These are phyloP conservation scores for Phengaris arion DNA, from an alignment of 2,888 invertebrate species.

Conservation along the genomic window DNA sequence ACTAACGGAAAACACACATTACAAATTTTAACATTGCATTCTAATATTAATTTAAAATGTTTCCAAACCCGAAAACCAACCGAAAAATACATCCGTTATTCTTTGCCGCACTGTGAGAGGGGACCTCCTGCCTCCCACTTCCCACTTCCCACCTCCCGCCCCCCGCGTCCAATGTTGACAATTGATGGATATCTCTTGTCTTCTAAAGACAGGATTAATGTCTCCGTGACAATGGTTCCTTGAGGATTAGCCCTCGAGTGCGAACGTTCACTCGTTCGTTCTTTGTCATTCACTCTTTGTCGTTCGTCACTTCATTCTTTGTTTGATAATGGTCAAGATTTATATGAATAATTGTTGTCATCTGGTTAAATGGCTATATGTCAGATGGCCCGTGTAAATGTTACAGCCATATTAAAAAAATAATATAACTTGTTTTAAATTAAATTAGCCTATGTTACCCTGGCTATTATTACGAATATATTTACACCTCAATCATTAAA, in stretches of 20 bases:
- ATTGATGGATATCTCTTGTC: conserved; percentile 79
- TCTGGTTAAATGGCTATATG: background rate
- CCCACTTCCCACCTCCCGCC: conserved; percentile 51
- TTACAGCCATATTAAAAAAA: background rate
- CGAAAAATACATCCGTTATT: conserved; percentile 42
- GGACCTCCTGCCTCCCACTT: conserved; percentile 43
- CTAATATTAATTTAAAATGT: too few species aligned
- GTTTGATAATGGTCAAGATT: conserved; percentile 13
- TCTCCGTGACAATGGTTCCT: conserved; percentile 64
- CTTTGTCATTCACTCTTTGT: conserved; percentile 17
- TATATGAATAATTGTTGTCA: background rate
- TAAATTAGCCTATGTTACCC: too few species aligned
- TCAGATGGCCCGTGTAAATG: background rate
- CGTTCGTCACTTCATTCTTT: background rate
- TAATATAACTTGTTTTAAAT: too few species aligned
- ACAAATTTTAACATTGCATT: too few species aligned
- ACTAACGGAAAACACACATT: too few species aligned
- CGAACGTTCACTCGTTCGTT: conserved; percentile 41
- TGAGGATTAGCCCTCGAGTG: conserved; percentile 62
- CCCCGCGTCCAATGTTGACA: conserved; percentile 76
- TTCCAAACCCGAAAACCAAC: background rate
- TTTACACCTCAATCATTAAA: too few species aligned
- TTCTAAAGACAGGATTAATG: conserved; percentile 78
- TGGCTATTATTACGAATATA: too few species aligned
- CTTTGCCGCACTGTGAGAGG: conserved; percentile 59